These are phyloP conservation scores for Porites lobata DNA, from an alignment of 92 coral and sea anemone species.

Conservation along the genomic window DNA sequence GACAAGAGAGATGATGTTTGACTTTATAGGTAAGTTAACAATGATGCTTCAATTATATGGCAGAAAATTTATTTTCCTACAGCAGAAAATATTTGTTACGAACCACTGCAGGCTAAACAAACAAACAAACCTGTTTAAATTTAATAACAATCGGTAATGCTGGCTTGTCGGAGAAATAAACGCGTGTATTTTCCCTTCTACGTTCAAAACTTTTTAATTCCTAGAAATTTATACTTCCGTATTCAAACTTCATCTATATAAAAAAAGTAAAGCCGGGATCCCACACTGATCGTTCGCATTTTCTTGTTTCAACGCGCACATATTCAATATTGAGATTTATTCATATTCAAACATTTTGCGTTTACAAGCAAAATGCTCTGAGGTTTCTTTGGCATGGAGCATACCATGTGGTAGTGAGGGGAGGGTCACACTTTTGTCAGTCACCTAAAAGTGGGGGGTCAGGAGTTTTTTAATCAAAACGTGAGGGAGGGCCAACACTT, in stretches of 20 bases:
- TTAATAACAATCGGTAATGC: conserved; percentile 5
- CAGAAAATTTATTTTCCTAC: conserved; percentile 17
- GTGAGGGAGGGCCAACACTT: neutral
- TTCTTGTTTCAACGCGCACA: no score
- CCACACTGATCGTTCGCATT: no score
- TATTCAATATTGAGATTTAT: no score
- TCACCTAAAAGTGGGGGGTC: neutral
- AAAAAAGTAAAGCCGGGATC: no score
- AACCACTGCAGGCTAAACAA: conserved; percentile 22
- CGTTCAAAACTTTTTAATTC: neutral
- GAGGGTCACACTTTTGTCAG: neutral
- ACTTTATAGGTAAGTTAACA: conserved; percentile 19
- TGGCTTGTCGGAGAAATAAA: neutral
- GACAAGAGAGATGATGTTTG: conserved; percentile 7
- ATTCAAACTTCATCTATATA: no score
- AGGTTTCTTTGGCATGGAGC: neutral
- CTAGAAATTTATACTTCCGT: neutral
- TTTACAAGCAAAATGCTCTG: no score
- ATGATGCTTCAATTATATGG: conserved; percentile 14
- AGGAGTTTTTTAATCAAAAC: neutral
- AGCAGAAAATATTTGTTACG: conserved; percentile 14
- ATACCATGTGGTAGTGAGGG: neutral
- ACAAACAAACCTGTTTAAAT: conserved; percentile 16
- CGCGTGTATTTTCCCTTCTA: neutral
- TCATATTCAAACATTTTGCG: no score